These are phyloP conservation scores for Mesocentrotus franciscanus DNA, from an alignment of 53 echinoderm and acorn worm genomes.

Conservation along the genomic window DNA sequence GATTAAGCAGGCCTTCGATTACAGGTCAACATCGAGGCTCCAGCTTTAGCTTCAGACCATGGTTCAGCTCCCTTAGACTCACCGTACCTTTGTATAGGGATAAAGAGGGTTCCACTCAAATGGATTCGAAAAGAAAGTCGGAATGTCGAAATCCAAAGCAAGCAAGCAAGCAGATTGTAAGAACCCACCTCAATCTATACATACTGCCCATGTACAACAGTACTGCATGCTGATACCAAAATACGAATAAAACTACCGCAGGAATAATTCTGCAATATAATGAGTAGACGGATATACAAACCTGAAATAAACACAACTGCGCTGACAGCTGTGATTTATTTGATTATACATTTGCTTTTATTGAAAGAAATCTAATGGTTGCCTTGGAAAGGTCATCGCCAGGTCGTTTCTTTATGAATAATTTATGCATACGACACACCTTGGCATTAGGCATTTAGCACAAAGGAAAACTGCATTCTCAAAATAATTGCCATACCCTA, in stretches of 20 bases:
- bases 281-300: not conserved
- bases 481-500: not conserved
- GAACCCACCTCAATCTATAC: not conserved
- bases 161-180: not conserved
- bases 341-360: not conserved
- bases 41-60: not conserved
- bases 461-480: too few species aligned
- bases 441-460: not conserved
- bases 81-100: not conserved
- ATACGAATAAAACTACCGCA: not conserved
- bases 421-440: not conserved
- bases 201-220: not conserved
- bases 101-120: constrained; percentile 27
- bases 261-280: not conserved
- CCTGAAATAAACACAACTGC: not conserved
- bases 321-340: not conserved
- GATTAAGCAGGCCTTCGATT: not conserved
- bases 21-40: not conserved
- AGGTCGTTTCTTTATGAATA: not conserved
- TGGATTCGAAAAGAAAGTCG: not conserved
- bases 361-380: not conserved
- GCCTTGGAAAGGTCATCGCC: not conserved
- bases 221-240: not conserved
- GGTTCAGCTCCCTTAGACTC: not conserved
- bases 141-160: constrained; percentile 32